Evolutionary conservation across 1,140 invertebrate species (phyloP), one percentile per base, ranked within the genome.

Genomic region (Heliconius melpomene): DNA sequence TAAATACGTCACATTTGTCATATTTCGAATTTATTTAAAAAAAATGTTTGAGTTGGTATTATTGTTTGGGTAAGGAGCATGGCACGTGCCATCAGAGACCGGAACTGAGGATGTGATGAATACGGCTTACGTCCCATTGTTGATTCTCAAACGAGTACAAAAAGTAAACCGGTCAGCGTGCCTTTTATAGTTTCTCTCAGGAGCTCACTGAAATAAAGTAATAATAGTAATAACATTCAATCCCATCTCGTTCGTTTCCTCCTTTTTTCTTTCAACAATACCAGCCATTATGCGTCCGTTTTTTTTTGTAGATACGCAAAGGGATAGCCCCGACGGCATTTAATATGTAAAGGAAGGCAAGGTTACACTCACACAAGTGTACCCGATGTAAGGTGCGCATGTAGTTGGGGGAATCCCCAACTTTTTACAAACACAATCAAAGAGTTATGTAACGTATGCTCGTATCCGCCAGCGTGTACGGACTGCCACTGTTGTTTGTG

Each of bases 361-460:
- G 91, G 93, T 93, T 94, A 93, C 91, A 90, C 91, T 81, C 93
- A 93, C 92, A 94, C 93, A 80, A 75, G 72, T 83, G 85, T 90
- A 89, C 89, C 85, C 85, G 80, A 85, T 88, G 89, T 89, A 89
- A 89, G 87, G 88, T 93, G 91, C 87, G 90, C 83, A 85, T 93
- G 93, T 94, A 90, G 91, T 93, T 84, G 87, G 91, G 93, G 93
- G 93, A 93, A 91, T 94, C 91, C 93, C 93, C 93, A 92, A 93
- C 90, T 93, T 94, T 94, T 93, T 94, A 94, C 91, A 89, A 93
- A 94, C 92, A 93, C 93, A 93, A 92, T 94, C 92, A 94, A 91
- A 94, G 85, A 87, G 91, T 94, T 94, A 93, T 94, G 91, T 94
- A 93, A 93, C 92, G 91, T 92, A 91, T 91, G 90, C 87, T 88